Evolutionary conservation across 2,888 invertebrate species (phyloP).

Genomic region (Ochlodes sylvanus): DNA sequence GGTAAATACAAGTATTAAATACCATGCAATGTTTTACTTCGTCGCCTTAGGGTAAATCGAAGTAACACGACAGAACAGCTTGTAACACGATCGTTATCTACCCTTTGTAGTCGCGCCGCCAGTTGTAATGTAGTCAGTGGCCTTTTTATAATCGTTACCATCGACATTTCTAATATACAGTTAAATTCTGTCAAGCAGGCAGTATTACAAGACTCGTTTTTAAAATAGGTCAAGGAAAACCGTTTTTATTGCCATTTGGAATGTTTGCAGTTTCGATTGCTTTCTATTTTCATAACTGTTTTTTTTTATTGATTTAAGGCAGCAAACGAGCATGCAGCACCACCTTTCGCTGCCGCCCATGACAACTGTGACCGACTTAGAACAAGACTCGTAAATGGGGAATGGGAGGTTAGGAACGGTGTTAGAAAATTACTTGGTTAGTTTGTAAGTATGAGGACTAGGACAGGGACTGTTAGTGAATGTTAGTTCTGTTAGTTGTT

Average conservation of each 20-base stretch:
- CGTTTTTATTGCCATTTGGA: neutral
- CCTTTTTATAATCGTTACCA: conserved; percentile 11
- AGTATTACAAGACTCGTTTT: neutral
- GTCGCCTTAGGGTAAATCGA: neutral
- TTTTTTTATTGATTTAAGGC: too few relatives aligned
- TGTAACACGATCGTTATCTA: conserved; percentile 4
- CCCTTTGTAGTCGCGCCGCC: conserved; percentile 7
- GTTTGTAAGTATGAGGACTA: too few relatives aligned
- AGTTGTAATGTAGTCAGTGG: conserved; percentile 1
- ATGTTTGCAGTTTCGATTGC: too few relatives aligned
- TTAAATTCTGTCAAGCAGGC: neutral
- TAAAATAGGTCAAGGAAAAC: conserved; percentile 3
- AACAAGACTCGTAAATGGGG: too few relatives aligned
- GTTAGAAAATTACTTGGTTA: too few relatives aligned
- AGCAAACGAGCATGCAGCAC: too few relatives aligned
- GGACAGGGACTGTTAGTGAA: too few relatives aligned
- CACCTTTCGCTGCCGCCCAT: too few relatives aligned
- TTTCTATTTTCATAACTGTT: too few relatives aligned
- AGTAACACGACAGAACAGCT: conserved; percentile 11
- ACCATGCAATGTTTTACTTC: neutral
- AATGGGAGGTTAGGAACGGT: too few relatives aligned
- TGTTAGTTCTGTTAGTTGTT: too few relatives aligned
- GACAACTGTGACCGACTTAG: too few relatives aligned
- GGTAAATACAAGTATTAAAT: neutral
- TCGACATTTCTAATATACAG: conserved; percentile 2